A percentile compares a stretch with the other conserved stretches of the same genome.
phyloP scores from a whole-genome alignment of 2,113 vertebrate species.

The Triplophysa tibetana region DNA sequence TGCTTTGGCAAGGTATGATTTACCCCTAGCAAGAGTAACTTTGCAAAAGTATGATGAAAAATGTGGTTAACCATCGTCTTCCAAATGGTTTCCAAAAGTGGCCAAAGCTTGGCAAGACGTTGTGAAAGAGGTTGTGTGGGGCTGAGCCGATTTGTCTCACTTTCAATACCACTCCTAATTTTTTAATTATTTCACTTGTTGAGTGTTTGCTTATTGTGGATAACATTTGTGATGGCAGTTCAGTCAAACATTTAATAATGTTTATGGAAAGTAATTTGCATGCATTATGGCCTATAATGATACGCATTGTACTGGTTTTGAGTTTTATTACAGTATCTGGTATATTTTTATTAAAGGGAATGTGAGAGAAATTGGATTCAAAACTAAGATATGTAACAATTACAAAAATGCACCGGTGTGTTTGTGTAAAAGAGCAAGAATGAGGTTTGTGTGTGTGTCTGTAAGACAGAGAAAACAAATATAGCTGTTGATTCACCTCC shows the following conservation, averaged over 20 bases:
- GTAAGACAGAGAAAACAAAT: neutral
- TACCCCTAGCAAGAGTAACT: neutral
- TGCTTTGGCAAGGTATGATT: neutral
- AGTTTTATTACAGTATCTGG: neutral
- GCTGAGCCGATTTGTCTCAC: neutral
- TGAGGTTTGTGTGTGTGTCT: slow-evolving; percentile 1
- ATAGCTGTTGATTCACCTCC: slow-evolving; percentile 34
- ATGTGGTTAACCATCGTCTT: slow-evolving; percentile 1
- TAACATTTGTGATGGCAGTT: slow-evolving; percentile 8
- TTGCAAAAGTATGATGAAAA: slow-evolving; percentile 5
- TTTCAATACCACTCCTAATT: neutral
- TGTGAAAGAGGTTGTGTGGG: slow-evolving; percentile 15
- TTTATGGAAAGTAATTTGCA: neutral
- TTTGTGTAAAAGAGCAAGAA: slow-evolving; percentile 4
- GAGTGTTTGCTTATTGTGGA: neutral
- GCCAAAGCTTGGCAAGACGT: neutral
- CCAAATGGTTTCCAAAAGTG: neutral
- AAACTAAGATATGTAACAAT: no score
- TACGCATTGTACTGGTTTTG: neutral
- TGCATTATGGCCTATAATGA: neutral
- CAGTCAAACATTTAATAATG: no score
- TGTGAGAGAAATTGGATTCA: no score
- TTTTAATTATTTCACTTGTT: neutral
- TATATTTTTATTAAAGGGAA: no score
- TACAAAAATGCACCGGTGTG: neutral